Conservation (phyloP, 2,797 vertebrate genomes). For the Falco cherrug region DNA sequence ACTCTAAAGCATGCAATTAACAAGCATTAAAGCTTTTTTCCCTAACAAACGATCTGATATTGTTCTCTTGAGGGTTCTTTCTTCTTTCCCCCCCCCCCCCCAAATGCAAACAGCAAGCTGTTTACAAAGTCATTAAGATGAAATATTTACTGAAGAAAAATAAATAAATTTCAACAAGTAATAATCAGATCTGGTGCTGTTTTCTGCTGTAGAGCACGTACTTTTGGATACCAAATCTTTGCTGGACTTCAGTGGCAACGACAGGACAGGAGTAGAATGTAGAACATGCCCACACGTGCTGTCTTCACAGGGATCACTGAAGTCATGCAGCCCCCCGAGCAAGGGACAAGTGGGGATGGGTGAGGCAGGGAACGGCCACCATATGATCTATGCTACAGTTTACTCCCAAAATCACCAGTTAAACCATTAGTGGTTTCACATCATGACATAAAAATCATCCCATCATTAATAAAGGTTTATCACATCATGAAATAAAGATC, state of each 20-base stretch:
- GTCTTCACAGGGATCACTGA: not conserved
- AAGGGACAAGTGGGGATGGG: not conserved
- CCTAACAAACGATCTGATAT: not conserved
- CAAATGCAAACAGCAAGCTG: not conserved
- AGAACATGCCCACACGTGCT: not conserved
- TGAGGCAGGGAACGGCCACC: not conserved
- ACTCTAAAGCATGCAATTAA: constrained; percentile 20
- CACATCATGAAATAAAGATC: not conserved
- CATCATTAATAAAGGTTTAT: not conserved
- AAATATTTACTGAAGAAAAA: constrained; percentile 15
- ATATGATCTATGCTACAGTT: not conserved
- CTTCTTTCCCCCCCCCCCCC: not conserved
- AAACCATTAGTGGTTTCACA: not conserved
- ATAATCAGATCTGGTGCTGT: not conserved
- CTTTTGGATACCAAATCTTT: not conserved
- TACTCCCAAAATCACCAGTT: not conserved
- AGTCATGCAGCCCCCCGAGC: not conserved
- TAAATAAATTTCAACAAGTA: not conserved
- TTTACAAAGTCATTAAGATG: constrained; percentile 2
- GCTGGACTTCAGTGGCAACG: not conserved
- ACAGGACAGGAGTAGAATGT: not conserved
- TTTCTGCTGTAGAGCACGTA: not conserved
- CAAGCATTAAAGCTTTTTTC: not conserved
- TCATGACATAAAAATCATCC: not conserved
- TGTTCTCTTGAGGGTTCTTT: not conserved